phyloP scores from a whole-genome alignment of 2,113 vertebrate genomes.

The Poeciliopsis prolifica region DNA sequence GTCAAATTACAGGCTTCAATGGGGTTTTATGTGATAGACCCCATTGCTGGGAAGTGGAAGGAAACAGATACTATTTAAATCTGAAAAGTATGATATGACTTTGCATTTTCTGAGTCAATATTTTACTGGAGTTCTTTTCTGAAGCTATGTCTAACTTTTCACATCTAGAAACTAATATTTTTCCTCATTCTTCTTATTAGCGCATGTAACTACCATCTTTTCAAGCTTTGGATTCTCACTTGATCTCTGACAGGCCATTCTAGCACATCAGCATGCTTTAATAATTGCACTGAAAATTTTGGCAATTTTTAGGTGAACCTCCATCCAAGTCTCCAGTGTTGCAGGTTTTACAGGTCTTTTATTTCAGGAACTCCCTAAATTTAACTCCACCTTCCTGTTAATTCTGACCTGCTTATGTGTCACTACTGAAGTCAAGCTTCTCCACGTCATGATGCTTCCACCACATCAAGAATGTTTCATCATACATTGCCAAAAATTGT shows the following conservation, averaged over 20 bases:
- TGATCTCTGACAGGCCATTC: not conserved
- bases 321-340: too few relatives aligned
- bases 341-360: too few relatives aligned
- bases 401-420: not conserved
- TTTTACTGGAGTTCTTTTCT: not conserved
- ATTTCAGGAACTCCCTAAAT: too few relatives aligned
- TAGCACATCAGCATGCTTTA: not conserved
- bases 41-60: too few relatives aligned
- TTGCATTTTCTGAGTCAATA: not conserved
- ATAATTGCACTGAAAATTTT: not conserved
- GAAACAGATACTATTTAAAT: not conserved
- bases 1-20: not conserved
- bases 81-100: not conserved
- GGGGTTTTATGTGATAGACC: not conserved
- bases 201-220: too few relatives aligned
- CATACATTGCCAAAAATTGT: not conserved
- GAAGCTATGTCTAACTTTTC: not conserved
- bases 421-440: not conserved
- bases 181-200: not conserved
- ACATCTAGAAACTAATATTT: not conserved
- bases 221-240: not conserved
- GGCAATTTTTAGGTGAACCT: too few relatives aligned
- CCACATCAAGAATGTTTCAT: not conserved
- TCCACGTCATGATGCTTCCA: not conserved
- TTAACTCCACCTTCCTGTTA: too few relatives aligned